Conservation (phyloP, 2,113 vertebrate genomes). For the Cepphus grylle region DNA sequence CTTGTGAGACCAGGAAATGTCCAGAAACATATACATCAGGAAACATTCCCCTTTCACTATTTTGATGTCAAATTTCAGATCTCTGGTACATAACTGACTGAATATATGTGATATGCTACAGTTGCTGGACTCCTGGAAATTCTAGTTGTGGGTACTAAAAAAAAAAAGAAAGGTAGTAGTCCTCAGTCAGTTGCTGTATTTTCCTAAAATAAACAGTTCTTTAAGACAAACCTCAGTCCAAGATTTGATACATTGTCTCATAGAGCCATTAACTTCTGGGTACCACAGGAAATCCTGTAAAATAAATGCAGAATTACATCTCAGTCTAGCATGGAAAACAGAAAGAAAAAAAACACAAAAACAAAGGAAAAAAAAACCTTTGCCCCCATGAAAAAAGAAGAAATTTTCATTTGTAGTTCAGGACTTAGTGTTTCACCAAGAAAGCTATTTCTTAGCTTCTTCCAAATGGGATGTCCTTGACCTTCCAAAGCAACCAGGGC, state of each 20-base stretch:
- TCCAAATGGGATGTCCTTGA: background rate
- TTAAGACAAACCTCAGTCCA: slow-evolving; percentile 81
- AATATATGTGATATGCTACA: background rate
- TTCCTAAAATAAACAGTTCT: background rate
- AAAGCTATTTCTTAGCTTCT: background rate
- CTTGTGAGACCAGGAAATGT: background rate
- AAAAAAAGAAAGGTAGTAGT: background rate
- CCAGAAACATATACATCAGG: background rate
- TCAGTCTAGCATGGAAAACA: background rate
- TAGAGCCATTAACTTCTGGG: slow-evolving; percentile 93
- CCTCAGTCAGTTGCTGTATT: background rate
- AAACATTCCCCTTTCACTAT: background rate
- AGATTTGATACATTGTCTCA: slow-evolving; percentile 88
- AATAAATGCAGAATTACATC: background rate
- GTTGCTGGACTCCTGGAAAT: background rate
- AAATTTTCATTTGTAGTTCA: background rate
- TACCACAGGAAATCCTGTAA: slow-evolving; percentile 92
- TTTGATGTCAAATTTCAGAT: background rate
- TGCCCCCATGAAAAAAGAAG: background rate
- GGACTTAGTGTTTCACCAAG: background rate
- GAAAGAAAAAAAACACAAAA: background rate
- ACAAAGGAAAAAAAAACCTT: background rate
- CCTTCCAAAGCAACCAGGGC: background rate
- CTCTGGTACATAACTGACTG: background rate
- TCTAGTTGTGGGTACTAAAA: background rate